Conservation (phyloP, 2,113 vertebrate genomes). For the Channa argus region DNA sequence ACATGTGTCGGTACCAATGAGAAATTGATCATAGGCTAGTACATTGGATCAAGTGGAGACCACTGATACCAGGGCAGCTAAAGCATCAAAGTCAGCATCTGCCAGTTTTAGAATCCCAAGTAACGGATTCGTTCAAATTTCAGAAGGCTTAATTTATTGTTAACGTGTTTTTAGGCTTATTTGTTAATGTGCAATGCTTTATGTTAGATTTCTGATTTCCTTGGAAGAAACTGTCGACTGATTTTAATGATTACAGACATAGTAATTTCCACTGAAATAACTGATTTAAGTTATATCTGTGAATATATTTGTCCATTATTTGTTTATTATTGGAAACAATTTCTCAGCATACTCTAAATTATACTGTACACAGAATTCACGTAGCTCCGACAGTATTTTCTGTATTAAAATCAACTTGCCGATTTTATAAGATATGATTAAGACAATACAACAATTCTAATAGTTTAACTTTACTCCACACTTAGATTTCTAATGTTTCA, state of each 20-base stretch:
- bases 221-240: slow-evolving; percentile 11
- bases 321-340: neutral
- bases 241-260: slow-evolving; percentile 9
- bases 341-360: neutral
- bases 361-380: neutral
- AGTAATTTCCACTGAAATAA: neutral
- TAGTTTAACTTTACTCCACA: neutral
- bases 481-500: slow-evolving; percentile 18
- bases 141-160: neutral
- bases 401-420: no score
- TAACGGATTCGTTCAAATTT: neutral
- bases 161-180: neutral
- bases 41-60: neutral
- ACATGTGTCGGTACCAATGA: no score
- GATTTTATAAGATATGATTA: neutral
- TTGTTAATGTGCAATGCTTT: neutral
- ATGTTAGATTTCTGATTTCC: slow-evolving; percentile 10
- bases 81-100: neutral
- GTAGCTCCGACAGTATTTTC: no score
- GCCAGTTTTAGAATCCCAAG: slow-evolving; percentile 21
- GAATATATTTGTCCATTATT: neutral
- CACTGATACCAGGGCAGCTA: slow-evolving; percentile 21
- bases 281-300: neutral
- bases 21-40: neutral
- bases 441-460: slow-evolving; percentile 1